phyloP scores from a whole-genome alignment of 1,140 invertebrate genomes.

The Pseudachorutes palmiensis region DNA sequence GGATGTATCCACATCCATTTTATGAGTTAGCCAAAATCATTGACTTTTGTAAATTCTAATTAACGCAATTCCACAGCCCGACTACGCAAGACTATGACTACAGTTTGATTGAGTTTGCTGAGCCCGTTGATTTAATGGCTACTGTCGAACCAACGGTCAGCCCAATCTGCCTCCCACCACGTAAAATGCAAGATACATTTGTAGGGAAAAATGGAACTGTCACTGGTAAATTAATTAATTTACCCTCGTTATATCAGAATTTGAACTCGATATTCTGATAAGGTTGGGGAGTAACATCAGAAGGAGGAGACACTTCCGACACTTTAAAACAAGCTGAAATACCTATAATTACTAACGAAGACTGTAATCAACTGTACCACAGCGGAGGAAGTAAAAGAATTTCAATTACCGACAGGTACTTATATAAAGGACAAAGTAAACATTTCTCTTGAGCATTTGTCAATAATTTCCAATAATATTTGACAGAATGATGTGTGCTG shows the following conservation, averaged over 20 bases:
- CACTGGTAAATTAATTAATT: constrained; percentile 16
- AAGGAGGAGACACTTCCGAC: constrained; percentile 24
- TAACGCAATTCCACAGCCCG: constrained; percentile 10
- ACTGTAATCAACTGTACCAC: constrained; percentile 26
- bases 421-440: not conserved
- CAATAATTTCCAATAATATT: not conserved
- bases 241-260: not conserved
- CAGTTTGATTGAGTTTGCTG: constrained; percentile 21
- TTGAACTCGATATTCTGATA: not conserved
- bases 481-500: constrained; percentile 33
- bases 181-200: constrained; percentile 9
- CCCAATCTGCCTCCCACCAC: constrained; percentile 28
- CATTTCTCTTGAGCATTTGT: not conserved
- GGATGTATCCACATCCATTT: constrained; percentile 28
- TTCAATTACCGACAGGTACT: not conserved
- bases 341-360: constrained; percentile 32
- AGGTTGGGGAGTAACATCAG: not conserved
- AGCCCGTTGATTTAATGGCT: constrained; percentile 20
- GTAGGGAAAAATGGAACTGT: constrained; percentile 22
- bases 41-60: too few relatives aligned
- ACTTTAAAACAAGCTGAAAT: constrained; percentile 26
- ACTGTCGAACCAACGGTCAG: constrained; percentile 24
- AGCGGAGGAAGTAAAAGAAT: constrained; percentile 10
- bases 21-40: constrained; percentile 28
- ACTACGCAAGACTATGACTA: constrained; percentile 32